Percentiles rank a stretch among this genome's conserved stretches.
phyloP scores from a whole-genome alignment of 2,797 vertebrate species.

The Microctenopoma stevenorrisi region DNA sequence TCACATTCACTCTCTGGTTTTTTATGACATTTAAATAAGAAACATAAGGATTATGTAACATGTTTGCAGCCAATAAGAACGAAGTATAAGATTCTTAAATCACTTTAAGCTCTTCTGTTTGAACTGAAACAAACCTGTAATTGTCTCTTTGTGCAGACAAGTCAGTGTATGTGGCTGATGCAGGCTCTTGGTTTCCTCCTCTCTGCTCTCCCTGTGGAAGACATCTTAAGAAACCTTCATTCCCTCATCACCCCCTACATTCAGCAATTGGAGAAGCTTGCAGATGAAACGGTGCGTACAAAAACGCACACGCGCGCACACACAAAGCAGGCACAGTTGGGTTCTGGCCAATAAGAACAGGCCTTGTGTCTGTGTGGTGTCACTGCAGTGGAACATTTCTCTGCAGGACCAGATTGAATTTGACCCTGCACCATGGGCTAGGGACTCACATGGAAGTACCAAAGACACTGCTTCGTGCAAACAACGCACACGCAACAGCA shows the following conservation, averaged over 20 bases:
- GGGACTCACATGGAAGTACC: constrained; percentile 61
- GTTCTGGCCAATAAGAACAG: constrained; percentile 71
- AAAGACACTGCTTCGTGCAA: constrained; percentile 37
- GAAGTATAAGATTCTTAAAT: constrained; percentile 5
- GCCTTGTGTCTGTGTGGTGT: constrained; percentile 71
- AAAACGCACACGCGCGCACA: constrained; percentile 22
- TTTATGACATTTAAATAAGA: constrained; percentile 36
- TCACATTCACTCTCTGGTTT: constrained; percentile 13
- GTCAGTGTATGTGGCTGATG: constrained; percentile 99
- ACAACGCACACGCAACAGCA: constrained; percentile 9
- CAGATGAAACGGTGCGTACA: constrained; percentile 91
- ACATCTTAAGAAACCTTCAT: constrained; percentile 97
- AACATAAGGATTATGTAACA: constrained; percentile 18
- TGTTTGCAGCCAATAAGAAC: constrained; percentile 14
- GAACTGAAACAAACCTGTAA: constrained; percentile 8
- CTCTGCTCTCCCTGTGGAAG: constrained; percentile 96
- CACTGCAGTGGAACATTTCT: constrained; percentile 81
- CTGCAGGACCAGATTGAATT: constrained; percentile 84
- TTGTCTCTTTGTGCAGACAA: constrained; percentile 85
- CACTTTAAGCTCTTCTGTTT: constrained; percentile 13
- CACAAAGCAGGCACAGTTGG: constrained; percentile 59
- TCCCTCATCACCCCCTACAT: constrained; percentile 98
- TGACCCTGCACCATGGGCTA: constrained; percentile 72
- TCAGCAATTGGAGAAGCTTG: constrained; percentile 97
- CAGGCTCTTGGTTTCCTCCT: constrained; percentile 98